phyloP scores from a whole-genome alignment of 2,797 vertebrate genomes.

The Poecile montanus region DNA sequence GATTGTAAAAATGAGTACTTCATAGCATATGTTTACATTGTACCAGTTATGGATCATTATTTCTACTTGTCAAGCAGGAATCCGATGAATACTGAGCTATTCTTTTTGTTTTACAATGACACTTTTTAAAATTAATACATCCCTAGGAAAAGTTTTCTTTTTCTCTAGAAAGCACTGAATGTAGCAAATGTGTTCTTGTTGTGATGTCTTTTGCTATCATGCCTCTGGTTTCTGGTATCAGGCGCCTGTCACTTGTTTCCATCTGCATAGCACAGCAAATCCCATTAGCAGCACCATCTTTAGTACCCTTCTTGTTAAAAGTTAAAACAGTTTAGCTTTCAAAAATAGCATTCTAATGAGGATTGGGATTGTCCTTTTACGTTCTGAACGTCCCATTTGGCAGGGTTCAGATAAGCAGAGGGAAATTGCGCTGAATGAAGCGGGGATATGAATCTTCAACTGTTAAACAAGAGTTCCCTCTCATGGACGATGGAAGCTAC shows the following conservation, averaged over 20 bases:
- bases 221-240: neutral
- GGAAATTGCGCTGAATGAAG: slow-evolving; percentile 13
- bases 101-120: neutral
- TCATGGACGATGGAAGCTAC: slow-evolving; percentile 54
- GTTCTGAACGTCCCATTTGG: slow-evolving; percentile 64
- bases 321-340: slow-evolving; percentile 50
- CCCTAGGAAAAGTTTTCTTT: slow-evolving; percentile 47
- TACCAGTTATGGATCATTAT: neutral
- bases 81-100: neutral
- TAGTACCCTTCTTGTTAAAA: slow-evolving; percentile 50
- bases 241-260: neutral
- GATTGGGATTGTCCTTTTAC: slow-evolving; percentile 41
- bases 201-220: neutral
- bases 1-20: neutral
- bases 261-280: slow-evolving; percentile 16
- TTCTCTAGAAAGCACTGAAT: neutral
- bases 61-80: neutral
- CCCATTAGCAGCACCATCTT: slow-evolving; percentile 39
- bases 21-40: neutral
- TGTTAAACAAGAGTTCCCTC: slow-evolving; percentile 80
- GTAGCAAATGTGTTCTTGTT: neutral
- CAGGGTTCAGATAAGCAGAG: slow-evolving; percentile 54
- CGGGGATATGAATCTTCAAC: slow-evolving; percentile 34
- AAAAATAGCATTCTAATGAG: slow-evolving; percentile 45
- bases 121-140: neutral